Evolutionary conservation across 2,113 vertebrate genomes (phyloP).

Genomic region (Psammodynastes pulverulentus): DNA sequence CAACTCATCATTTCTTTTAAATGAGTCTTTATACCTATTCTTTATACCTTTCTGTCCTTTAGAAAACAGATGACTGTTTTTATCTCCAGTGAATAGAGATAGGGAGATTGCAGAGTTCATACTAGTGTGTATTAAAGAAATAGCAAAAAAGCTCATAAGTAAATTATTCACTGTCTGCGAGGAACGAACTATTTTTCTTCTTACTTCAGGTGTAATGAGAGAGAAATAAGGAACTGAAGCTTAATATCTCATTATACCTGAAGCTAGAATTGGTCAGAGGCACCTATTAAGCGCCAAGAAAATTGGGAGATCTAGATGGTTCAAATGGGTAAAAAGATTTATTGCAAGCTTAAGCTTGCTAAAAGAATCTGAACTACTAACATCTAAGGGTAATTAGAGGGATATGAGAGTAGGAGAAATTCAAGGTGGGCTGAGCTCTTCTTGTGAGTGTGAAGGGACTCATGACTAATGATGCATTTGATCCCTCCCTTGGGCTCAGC

Average conservation of each 20-base stretch:
- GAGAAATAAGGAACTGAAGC: not conserved
- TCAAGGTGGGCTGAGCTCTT: not conserved
- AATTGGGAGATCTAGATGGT: not conserved
- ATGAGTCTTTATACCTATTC: not conserved
- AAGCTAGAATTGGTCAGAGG: not conserved
- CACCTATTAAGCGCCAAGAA: not conserved
- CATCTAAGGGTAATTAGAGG: not conserved
- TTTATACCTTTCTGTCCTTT: not conserved
- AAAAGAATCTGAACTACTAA: not conserved
- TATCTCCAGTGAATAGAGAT: not conserved
- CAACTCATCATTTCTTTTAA: not conserved
- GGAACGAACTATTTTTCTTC: not conserved
- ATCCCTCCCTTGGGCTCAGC: not conserved
- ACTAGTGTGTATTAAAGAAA: not conserved
- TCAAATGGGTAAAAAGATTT: not conserved
- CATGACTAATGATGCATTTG: not conserved
- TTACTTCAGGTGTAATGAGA: not conserved
- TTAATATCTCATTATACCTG: not conserved
- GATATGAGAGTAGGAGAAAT: not conserved
- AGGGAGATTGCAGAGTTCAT: not conserved
- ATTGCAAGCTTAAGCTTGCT: not conserved
- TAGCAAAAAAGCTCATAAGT: not conserved
- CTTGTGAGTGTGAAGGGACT: not conserved
- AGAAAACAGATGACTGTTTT: not conserved
- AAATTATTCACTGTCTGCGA: not conserved